Evolutionary conservation across 2,888 invertebrate genomes (phyloP), one percentile per base, ranked within the genome.

Genomic region (Caenorhabditis japonica): DNA sequence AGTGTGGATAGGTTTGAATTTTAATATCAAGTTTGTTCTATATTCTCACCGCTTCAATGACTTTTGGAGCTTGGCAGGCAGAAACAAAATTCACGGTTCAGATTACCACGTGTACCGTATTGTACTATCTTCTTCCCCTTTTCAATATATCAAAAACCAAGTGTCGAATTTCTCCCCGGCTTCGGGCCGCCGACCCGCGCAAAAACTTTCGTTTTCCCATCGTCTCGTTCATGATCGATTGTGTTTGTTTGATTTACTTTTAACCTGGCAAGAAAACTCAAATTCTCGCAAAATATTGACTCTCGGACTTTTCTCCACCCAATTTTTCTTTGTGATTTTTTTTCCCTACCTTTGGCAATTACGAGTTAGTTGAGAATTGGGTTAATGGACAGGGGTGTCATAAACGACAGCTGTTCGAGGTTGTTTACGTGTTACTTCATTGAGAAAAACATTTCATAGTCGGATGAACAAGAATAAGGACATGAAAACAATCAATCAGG

Each of bases 221-320:
- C 38, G 5, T 15, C 39, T 33, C 55, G 41, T 56, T 56, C 64
- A 64, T 64, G 64, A 56, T 56, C 64, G 41, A 47, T 49, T 64
- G 41, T 64, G n/a, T 64, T 64, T 64, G 64, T 64, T 64, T 64
- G 64, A 64, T 64, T 64, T 64, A 41, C 47, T 49, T 55, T 49
- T 64, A 64, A n/a, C n/a, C 64, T 64, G 55, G 55, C 64, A 64
- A 64, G 38, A 55, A 43, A 52, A n/a, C n/a, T 25, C 25, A 30
- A 53, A 25, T 62, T 53, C 53, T 55, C 64, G 43, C 64, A 64
- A 64, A 55, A 64, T 64, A 64, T 64, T 64, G 55, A 64, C 64
- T 64, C 55, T 5, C n/a, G 8, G 7, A 10, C 12, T 33, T 33
- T 12, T 12, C 34, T 33, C 12, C 34, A 10, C 34, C 7, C 12